phyloP scores from a whole-genome alignment of 2,888 invertebrate species.

The Norana najaformis region DNA sequence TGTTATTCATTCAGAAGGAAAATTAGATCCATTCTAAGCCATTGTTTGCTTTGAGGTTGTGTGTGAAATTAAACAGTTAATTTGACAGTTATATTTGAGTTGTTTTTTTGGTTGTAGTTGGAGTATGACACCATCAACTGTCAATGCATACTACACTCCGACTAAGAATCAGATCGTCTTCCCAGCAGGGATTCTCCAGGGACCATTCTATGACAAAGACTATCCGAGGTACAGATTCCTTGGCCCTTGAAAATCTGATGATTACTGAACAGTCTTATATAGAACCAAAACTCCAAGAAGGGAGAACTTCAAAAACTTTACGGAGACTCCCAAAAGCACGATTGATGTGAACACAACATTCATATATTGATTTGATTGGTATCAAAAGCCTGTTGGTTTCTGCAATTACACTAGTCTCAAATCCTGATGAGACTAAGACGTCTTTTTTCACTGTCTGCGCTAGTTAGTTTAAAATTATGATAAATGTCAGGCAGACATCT shows the following conservation, averaged over 20 bases:
- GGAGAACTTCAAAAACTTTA: not conserved
- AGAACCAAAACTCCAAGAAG: too few relatives aligned
- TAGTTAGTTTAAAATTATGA: too few relatives aligned
- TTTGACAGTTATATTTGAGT: not conserved
- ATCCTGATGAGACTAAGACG: not conserved
- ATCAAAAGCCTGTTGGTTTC: not conserved
- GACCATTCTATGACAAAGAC: conserved; percentile 70
- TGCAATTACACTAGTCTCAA: not conserved
- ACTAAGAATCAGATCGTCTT: conserved; percentile 82
- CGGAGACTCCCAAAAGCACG: not conserved
- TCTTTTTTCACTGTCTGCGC: not conserved
- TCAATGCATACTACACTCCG: conserved; percentile 90
- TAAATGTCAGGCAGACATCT: too few relatives aligned
- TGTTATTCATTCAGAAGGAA: not conserved
- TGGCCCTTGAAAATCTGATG: conserved; percentile 33
- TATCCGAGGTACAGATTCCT: conserved; percentile 74
- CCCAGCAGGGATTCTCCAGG: conserved; percentile 62
- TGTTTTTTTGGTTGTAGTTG: conserved; percentile 48
- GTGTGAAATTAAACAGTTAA: not conserved
- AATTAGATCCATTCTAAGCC: not conserved
- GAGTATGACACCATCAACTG: conserved; percentile 65
- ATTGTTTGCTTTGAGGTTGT: not conserved
- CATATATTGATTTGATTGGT: not conserved
- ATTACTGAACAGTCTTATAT: not conserved
- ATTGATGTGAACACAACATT: not conserved